Conservation (phyloP, 2,113 vertebrate species). For the Notechis scutatus region DNA sequence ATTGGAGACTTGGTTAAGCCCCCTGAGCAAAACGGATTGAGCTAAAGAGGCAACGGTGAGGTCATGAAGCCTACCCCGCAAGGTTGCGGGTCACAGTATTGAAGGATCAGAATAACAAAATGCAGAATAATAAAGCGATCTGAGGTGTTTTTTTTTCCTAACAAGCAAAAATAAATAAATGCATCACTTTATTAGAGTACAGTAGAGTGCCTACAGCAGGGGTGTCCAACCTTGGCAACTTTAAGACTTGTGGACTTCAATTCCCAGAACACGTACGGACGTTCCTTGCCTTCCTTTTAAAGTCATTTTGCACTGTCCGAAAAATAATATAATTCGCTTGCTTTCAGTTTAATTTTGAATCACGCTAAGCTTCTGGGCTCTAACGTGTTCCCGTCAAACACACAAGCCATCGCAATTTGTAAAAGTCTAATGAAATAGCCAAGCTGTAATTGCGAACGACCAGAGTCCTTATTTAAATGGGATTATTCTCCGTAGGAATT, state of each 20-base stretch:
- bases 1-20: too few relatives aligned
- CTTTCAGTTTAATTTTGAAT: not conserved
- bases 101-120: not conserved
- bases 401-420: not conserved
- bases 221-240: too few relatives aligned
- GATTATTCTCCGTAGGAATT: not conserved
- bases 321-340: not conserved
- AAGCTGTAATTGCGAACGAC: not conserved
- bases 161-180: not conserved
- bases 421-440: not conserved
- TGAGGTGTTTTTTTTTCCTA: not conserved
- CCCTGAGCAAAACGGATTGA: not conserved
- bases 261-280: too few relatives aligned
- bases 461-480: not conserved
- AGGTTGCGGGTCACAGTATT: not conserved
- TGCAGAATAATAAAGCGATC: not conserved
- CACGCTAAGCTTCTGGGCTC: not conserved
- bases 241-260: too few relatives aligned
- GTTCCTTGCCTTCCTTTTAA: not conserved
- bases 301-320: not conserved
- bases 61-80: not conserved
- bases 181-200: not conserved
- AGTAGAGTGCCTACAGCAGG: not conserved
- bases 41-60: not conserved
- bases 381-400: not conserved